Evolutionary conservation across 2,113 vertebrate species (phyloP).

Genomic region (Caranx melampygus): DNA sequence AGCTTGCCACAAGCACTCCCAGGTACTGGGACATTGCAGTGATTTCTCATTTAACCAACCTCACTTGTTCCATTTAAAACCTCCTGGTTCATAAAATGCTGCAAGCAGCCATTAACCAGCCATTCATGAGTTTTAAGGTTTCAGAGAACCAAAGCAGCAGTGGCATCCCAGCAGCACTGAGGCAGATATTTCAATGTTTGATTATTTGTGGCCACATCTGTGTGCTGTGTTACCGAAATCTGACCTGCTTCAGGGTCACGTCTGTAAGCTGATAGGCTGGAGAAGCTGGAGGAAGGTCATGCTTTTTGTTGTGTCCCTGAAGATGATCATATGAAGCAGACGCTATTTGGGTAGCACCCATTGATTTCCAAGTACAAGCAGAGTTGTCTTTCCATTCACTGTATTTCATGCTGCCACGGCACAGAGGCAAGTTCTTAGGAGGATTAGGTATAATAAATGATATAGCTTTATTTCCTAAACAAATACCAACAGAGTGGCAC

Average conservation of each 20-base stretch:
- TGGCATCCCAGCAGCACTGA: slow-evolving; percentile 7
- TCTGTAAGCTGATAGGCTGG: slow-evolving; percentile 69
- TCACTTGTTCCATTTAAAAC: slow-evolving; percentile 57
- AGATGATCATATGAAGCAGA: slow-evolving; percentile 61
- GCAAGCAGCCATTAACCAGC: slow-evolving; percentile 49
- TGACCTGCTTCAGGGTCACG: slow-evolving; percentile 58
- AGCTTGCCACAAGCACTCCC: slow-evolving; percentile 72
- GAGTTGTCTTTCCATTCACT: slow-evolving; percentile 8
- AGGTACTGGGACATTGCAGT: slow-evolving; percentile 50
- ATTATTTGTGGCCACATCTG: slow-evolving; percentile 47
- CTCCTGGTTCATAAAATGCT: slow-evolving; percentile 42
- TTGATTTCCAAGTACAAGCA: slow-evolving; percentile 59
- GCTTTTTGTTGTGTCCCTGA: slow-evolving; percentile 70
- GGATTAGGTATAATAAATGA: neutral
- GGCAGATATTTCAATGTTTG: slow-evolving; percentile 42
- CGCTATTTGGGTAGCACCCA: slow-evolving; percentile 51
- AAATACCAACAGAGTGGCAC: too few relatives aligned
- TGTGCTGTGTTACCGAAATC: slow-evolving; percentile 70
- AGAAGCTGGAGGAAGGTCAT: slow-evolving; percentile 54
- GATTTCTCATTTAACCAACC: slow-evolving; percentile 72
- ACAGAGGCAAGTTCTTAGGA: slow-evolving; percentile 4
- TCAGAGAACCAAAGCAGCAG: slow-evolving; percentile 25
- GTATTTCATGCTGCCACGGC: neutral
- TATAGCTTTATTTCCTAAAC: neutral
- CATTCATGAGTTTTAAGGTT: slow-evolving; percentile 48